Percentiles rank a stretch among this genome's conserved stretches.
phyloP scores from a whole-genome alignment of 2,888 invertebrate genomes.

The Oscheius sp. region DNA sequence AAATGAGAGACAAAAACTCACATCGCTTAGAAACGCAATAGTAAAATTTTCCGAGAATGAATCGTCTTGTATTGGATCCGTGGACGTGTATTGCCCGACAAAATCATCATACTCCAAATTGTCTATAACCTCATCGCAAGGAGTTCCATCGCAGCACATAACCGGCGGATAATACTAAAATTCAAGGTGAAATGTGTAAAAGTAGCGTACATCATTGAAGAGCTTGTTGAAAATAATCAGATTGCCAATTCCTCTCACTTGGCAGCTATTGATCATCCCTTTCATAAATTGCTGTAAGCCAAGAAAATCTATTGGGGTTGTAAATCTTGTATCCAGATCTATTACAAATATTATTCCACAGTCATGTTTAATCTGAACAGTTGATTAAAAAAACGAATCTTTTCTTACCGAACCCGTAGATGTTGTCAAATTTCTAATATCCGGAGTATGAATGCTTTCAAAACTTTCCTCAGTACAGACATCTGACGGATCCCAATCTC shows the following conservation, averaged over 20 bases:
- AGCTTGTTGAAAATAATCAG: conserved; percentile 49
- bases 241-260: conserved; percentile 52
- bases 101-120: conserved; percentile 13
- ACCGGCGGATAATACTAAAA: background rate
- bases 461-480: conserved; percentile 10
- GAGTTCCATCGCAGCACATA: conserved; percentile 12
- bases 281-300: conserved; percentile 21
- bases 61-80: background rate
- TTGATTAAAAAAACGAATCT: background rate
- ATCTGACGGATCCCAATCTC: conserved; percentile 14
- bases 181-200: too few species aligned
- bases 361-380: conserved; percentile 33
- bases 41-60: background rate
- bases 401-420: background rate
- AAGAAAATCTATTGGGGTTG: conserved; percentile 35
- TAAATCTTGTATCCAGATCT: conserved; percentile 49
- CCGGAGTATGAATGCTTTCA: background rate
- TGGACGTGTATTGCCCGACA: conserved; percentile 2
- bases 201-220: conserved; percentile 41
- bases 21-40: conserved; percentile 13
- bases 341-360: conserved; percentile 53
- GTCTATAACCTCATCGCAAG: conserved; percentile 13
- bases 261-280: conserved; percentile 39
- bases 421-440: conserved; percentile 12
- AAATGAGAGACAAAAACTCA: background rate